Evolutionary conservation across 2,113 vertebrate species (phyloP).

Genomic region (Anguilla japonica): DNA sequence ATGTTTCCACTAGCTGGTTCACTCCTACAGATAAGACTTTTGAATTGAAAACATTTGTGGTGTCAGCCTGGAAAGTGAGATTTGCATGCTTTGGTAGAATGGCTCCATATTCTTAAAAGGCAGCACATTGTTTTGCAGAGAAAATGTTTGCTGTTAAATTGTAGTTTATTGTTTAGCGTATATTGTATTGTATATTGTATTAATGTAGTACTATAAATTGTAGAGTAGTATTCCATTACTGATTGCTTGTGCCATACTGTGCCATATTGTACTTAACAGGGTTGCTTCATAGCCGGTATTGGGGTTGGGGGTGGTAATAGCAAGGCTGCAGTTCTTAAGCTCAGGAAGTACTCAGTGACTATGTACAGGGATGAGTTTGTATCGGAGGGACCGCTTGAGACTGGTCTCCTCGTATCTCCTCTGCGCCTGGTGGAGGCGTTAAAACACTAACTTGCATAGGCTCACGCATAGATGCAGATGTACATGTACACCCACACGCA

Average conservation of each 20-base stretch:
- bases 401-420: not conserved
- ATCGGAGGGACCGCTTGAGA: not conserved
- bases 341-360: not conserved
- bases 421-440: not conserved
- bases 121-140: not conserved
- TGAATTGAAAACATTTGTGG: not conserved
- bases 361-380: not conserved
- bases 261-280: not conserved
- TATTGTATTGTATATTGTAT: no score
- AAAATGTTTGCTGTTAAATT: not conserved
- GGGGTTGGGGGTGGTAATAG: not conserved
- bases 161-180: not conserved
- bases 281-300: not conserved
- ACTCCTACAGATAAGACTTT: not conserved
- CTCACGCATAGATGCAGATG: not conserved
- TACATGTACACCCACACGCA: not conserved
- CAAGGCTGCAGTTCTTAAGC: not conserved
- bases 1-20: not conserved
- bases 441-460: not conserved
- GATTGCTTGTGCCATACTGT: not conserved
- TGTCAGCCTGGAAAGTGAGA: not conserved
- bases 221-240: not conserved
- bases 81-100: not conserved
- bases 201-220: not conserved
- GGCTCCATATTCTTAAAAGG: not conserved